phyloP scores from a whole-genome alignment of 92 coral and sea anemone genomes.

The Heliopora coerulea region DNA sequence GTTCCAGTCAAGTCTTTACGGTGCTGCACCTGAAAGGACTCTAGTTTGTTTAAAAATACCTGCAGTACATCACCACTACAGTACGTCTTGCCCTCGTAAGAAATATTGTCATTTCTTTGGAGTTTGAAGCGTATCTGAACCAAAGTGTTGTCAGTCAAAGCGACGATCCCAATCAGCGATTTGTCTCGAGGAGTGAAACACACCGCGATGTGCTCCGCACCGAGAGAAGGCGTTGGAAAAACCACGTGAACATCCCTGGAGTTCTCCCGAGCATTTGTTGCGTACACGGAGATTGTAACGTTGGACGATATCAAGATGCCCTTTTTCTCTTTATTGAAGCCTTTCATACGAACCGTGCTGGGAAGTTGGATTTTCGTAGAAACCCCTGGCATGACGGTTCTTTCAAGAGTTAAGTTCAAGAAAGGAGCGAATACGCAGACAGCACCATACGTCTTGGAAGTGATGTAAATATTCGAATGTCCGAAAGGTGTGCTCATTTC shows the following conservation, averaged over 20 bases:
- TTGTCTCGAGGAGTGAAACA: slow-evolving; percentile 2
- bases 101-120: background rate
- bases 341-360: slow-evolving; percentile 18
- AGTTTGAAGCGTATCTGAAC: slow-evolving; percentile 13
- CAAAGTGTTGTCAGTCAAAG: slow-evolving; percentile 7
- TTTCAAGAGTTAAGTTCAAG: background rate
- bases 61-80: slow-evolving; percentile 5
- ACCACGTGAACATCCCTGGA: slow-evolving; percentile 29
- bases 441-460: background rate
- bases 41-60: slow-evolving; percentile 21
- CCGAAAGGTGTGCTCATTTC: slow-evolving; percentile 9
- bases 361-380: slow-evolving; percentile 13
- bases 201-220: slow-evolving; percentile 15
- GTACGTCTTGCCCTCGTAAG: slow-evolving; percentile 15
- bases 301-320: slow-evolving; percentile 19
- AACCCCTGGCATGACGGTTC: background rate
- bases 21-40: slow-evolving; percentile 29
- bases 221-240: slow-evolving; percentile 21
- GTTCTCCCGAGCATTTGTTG: background rate
- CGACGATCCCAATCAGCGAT: slow-evolving; percentile 17
- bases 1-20: slow-evolving; percentile 26
- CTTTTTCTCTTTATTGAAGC: slow-evolving; percentile 3
- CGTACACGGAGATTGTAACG: slow-evolving; percentile 19
- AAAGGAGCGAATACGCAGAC: slow-evolving; percentile 6
- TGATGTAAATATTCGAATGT: background rate